Conservation (phyloP, 35 echinoderm and acorn worm species). For the Apostichopus japonicus region DNA sequence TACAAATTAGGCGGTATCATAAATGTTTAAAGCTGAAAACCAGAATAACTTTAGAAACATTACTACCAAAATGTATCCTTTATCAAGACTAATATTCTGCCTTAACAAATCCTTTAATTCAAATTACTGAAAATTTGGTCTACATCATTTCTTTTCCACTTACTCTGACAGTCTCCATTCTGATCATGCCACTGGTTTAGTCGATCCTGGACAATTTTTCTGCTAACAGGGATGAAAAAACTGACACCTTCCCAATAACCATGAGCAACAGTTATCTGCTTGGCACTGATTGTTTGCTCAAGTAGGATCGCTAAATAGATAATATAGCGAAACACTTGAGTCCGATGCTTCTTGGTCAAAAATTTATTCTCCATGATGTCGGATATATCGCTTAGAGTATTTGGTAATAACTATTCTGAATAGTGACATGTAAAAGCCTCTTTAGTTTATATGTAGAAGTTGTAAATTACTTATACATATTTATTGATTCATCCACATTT, state of each 20-base stretch:
- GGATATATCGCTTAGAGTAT: no score
- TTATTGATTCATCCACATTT: no score
- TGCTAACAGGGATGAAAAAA: neutral
- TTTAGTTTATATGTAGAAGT: no score
- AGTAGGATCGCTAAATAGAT: neutral
- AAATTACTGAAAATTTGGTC: neutral
- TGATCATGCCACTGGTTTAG: neutral
- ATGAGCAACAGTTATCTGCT: neutral
- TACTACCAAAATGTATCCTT: neutral
- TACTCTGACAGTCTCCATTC: neutral
- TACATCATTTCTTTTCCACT: neutral
- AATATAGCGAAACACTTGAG: no score
- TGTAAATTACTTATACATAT: no score
- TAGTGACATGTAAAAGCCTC: no score
- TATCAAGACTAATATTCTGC: neutral
- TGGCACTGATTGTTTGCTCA: neutral
- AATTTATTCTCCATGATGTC: no score
- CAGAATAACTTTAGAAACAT: neutral
- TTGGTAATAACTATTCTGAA: no score
- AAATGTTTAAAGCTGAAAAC: neutral
- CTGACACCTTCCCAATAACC: neutral
- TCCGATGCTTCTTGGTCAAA: no score
- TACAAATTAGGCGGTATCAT: neutral
- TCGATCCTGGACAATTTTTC: neutral
- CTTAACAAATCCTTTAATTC: neutral